Percentiles rank a stretch among this genome's conserved stretches.
Conservation (phyloP, 2,797 vertebrate species). For the Darevskia mixta region DNA sequence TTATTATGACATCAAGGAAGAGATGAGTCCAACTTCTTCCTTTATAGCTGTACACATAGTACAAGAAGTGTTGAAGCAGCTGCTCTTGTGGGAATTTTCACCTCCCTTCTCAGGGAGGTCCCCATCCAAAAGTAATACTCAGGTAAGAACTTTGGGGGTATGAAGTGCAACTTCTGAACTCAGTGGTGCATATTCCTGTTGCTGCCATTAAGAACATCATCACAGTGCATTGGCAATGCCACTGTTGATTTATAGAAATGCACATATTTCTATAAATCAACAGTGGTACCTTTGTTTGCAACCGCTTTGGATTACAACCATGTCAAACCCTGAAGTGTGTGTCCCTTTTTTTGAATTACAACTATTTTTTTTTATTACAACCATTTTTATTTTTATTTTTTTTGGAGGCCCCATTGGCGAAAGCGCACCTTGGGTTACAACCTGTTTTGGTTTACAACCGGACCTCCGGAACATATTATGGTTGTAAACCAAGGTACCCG, state of each 20-base stretch:
- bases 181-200: accelerated
- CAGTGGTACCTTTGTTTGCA: too few relatives aligned
- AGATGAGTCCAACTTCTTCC: conserved; percentile 14
- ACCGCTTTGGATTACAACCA: too few relatives aligned
- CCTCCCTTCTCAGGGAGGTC: background rate
- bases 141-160: accelerated
- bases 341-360: too few relatives aligned
- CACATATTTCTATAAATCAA: background rate
- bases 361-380: too few relatives aligned
- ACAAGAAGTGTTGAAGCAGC: conserved; percentile 21
- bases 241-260: background rate
- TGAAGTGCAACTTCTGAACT: conserved; percentile 6
- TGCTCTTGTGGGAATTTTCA: background rate
- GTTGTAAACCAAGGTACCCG: too few relatives aligned
- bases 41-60: conserved; percentile 24
- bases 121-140: background rate
- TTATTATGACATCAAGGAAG: conserved; percentile 45
- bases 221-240: accelerated
- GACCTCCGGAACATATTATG: too few relatives aligned
- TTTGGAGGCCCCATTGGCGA: too few relatives aligned
- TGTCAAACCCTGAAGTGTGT: too few relatives aligned
- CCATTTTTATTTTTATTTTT: too few relatives aligned
- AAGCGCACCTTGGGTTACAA: too few relatives aligned
- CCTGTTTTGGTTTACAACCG: too few relatives aligned
- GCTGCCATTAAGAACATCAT: accelerated